Base-by-base conservation (phyloP, 2,888 invertebrate species). In the Falcaria lacertinaria region DNA sequence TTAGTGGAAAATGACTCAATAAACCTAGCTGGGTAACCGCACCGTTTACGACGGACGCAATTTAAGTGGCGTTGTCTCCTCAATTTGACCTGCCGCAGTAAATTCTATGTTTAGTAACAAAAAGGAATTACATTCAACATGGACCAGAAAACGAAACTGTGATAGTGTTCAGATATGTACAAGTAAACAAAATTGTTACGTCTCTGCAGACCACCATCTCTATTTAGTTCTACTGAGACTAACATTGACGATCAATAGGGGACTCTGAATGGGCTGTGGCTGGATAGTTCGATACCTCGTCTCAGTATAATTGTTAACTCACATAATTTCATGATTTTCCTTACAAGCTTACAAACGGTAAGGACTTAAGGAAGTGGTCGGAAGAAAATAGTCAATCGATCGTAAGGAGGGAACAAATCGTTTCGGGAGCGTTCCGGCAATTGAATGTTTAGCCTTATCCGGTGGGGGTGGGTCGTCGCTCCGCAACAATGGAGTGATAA, bases 401-500 rank as follows among this genome's bases (percentile, higher is more conserved):
- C 73, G 78, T 69, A 73, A 64, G 65, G 74, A 76, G 73, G 74
- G 79, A 80, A 79, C 81, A 85, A 85, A 85, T 83, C 83, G 79
- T 81, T 80, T 79, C 72, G 74, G 80, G 78, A 80, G 77, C 79
- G 77, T 81, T 78, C 84, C 81, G 81, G 79, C 81, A 81, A 86
- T 87, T 83, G 84, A 86, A 86, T 85, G 81, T 87, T 87, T 85
- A 82, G 81, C 78, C 73, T 82, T 83, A 85, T 85, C 85, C 85
- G 84, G 77, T 66, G 71, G 72, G 82, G 80, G 83, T 76, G 80
- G 80, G 76, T 79, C 77, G 80, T 69, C 76, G 78, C 74, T 76
- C 74, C 74, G 72, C 73, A 81, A 88, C 87, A 88, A 88, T 88
- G 81, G 84, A 85, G 81, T 81, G 81, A 87, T 88, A 88, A 88